Conservation (phyloP, 2,113 vertebrate species). For the Rhagologus leucostigma region DNA sequence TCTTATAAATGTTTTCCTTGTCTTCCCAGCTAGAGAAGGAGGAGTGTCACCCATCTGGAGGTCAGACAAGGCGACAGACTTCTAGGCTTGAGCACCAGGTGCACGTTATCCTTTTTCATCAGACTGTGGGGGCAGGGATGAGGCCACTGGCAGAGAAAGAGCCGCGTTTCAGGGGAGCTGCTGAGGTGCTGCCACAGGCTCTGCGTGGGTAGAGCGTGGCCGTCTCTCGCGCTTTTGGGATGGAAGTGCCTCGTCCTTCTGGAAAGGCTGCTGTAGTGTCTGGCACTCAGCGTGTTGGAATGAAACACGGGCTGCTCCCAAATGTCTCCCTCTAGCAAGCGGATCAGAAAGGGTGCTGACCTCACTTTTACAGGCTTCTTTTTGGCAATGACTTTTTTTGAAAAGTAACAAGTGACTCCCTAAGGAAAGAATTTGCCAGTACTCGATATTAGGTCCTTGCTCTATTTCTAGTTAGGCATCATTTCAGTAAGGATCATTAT, state of each 20-base stretch:
- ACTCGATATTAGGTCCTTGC: fast-evolving
- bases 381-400: not conserved
- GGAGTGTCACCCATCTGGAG: not conserved
- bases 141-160: not conserved
- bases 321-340: not conserved
- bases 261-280: not conserved
- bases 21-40: not conserved
- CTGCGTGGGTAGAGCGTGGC: not conserved
- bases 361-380: not conserved
- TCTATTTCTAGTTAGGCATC: not conserved
- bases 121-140: not conserved
- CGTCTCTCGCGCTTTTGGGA: fast-evolving
- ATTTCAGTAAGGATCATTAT: not conserved
- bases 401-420: not conserved
- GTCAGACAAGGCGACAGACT: not conserved
- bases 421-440: not conserved
- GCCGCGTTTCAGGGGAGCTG: fast-evolving
- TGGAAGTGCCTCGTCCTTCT: not conserved
- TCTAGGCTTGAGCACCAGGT: not conserved
- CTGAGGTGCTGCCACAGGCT: fast-evolving
- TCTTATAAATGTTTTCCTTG: not conserved
- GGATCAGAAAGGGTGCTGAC: not conserved
- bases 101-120: not conserved
- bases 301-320: not conserved
- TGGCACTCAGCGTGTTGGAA: not conserved